phyloP scores from a whole-genome alignment of 2,113 vertebrate species.

The Antennarius striatus region DNA sequence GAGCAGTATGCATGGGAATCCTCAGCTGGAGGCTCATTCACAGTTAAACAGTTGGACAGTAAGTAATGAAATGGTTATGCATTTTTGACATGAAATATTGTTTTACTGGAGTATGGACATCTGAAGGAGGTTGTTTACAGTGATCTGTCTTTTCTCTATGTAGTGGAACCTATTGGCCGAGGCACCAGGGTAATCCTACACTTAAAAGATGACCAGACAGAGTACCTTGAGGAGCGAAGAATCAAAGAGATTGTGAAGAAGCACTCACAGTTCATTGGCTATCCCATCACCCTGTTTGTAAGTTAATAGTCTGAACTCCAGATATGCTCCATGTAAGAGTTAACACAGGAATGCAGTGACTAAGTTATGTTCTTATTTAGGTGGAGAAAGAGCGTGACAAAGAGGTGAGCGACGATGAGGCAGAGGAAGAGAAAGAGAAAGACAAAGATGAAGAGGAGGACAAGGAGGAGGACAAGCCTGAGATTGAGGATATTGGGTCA shows the following conservation, averaged over 20 bases:
- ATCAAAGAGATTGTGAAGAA: conserved; percentile 85
- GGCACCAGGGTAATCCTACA: conserved; percentile 82
- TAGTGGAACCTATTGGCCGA: conserved; percentile 77
- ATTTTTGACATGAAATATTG: neutral
- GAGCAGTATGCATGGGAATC: conserved; percentile 86
- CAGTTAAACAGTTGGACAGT: conserved; percentile 76
- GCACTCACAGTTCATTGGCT: conserved; percentile 86
- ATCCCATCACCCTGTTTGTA: conserved; percentile 85
- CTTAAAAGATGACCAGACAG: conserved; percentile 82
- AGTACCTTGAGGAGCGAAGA: conserved; percentile 81
- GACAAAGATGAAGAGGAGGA: conserved; percentile 74
- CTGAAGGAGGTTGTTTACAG: fast-evolving
- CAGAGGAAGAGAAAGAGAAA: conserved; percentile 78
- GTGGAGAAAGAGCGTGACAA: conserved; percentile 94
- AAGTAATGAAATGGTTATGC: conserved; percentile 28
- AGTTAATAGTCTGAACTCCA: conserved; percentile 29
- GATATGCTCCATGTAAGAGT: too few species aligned
- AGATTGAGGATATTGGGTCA: conserved; percentile 83
- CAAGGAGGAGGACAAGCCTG: conserved; percentile 79
- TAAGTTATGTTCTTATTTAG: conserved; percentile 59
- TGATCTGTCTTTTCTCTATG: neutral
- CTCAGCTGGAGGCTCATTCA: conserved; percentile 84
- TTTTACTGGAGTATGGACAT: neutral
- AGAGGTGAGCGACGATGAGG: conserved; percentile 92
- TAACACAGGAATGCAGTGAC: neutral